Percentiles rank a stretch among this genome's conserved stretches.
phyloP scores from a whole-genome alignment of 2,888 invertebrate species.

The Podotricha telesiphe region DNA sequence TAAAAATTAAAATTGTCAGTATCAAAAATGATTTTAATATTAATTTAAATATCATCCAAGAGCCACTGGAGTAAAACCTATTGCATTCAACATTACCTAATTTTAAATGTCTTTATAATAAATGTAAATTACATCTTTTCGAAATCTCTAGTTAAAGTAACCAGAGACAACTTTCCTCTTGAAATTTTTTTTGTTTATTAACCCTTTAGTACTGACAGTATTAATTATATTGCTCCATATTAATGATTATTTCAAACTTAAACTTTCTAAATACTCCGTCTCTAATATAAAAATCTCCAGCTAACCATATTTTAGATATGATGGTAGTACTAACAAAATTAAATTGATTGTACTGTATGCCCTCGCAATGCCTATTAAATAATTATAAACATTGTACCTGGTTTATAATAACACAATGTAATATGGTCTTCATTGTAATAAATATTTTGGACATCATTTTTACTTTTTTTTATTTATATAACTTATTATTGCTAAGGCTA shows the following conservation, averaged over 20 bases:
- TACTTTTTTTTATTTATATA: conserved; percentile 26
- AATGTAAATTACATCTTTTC: too few species aligned
- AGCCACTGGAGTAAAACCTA: too few species aligned
- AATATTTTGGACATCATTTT: conserved; percentile 76
- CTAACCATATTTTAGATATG: conserved; percentile 23
- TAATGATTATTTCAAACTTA: conserved; percentile 1
- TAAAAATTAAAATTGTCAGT: conserved; percentile 11
- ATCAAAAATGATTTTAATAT: neutral
- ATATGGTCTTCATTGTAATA: conserved; percentile 79
- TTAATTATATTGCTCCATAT: neutral
- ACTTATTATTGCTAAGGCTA: neutral
- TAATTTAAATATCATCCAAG: too few species aligned
- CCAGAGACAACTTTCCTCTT: too few species aligned
- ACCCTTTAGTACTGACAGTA: conserved; percentile 5
- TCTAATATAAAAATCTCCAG: conserved; percentile 21
- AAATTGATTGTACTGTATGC: conserved; percentile 36
- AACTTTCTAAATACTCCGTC: conserved; percentile 11
- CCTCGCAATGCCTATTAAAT: conserved; percentile 57
- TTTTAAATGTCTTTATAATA: too few species aligned
- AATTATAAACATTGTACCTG: conserved; percentile 81
- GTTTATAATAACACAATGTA: conserved; percentile 77
- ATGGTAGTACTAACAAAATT: conserved; percentile 33
- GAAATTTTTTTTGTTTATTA: neutral
- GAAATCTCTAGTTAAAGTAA: too few species aligned
- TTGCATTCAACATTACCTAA: too few species aligned